Percentiles rank a stretch among this genome's conserved stretches.
phyloP scores from a whole-genome alignment of 2,797 vertebrate genomes.

The Bovichtus diacanthus region DNA sequence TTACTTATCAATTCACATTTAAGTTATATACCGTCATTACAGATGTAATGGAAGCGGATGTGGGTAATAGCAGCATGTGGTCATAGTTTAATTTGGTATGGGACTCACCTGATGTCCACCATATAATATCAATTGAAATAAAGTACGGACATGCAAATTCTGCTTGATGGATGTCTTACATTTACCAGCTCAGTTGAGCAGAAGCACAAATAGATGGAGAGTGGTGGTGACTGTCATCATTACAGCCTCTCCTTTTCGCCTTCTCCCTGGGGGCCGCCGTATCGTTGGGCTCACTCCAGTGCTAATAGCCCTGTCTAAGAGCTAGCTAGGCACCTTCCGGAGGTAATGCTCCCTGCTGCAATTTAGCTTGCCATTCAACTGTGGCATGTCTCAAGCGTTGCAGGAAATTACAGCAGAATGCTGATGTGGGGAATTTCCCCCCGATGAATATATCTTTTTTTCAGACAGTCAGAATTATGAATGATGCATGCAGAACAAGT shows the following conservation, averaged over 20 bases:
- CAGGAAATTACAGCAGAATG: constrained; percentile 79
- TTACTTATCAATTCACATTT: not conserved
- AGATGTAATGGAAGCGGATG: not conserved
- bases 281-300: constrained; percentile 77
- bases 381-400: constrained; percentile 71
- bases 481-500: constrained; percentile 77
- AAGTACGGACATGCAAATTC: constrained; percentile 28
- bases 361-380: constrained; percentile 76
- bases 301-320: constrained; percentile 82
- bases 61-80: not conserved
- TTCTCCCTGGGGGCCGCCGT: constrained; percentile 63
- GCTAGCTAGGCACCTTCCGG: constrained; percentile 73
- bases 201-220: constrained; percentile 57
- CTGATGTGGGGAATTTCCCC: constrained; percentile 75
- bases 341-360: constrained; percentile 77
- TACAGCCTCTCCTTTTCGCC: constrained; percentile 54
- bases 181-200: constrained; percentile 59
- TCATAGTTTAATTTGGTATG: constrained; percentile 2
- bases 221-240: constrained; percentile 70
- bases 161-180: constrained; percentile 52
- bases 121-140: constrained; percentile 8
- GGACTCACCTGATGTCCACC: not conserved
- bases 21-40: not conserved
- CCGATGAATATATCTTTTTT: constrained; percentile 69
- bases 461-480: constrained; percentile 78